phyloP scores from a whole-genome alignment of 2,888 invertebrate genomes.

The Endomychus coccineus region DNA sequence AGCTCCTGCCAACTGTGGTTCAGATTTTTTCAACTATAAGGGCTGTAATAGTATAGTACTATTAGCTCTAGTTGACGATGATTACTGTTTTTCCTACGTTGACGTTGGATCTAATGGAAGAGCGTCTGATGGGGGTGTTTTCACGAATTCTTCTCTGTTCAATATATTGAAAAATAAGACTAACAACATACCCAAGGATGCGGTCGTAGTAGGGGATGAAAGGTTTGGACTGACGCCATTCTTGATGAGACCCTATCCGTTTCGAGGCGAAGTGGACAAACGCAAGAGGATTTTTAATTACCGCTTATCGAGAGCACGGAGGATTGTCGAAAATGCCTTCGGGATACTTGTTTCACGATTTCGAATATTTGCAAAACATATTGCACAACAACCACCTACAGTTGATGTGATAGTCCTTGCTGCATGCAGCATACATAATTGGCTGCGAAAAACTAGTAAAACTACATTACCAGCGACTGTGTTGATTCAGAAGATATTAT shows the following conservation, averaged over 20 bases:
- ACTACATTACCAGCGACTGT: too few relatives aligned
- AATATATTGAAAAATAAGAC: slow-evolving; percentile 8
- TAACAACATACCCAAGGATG: slow-evolving; percentile 10
- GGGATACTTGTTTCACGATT: slow-evolving; percentile 27
- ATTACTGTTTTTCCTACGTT: slow-evolving; percentile 19
- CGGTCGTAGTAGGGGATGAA: slow-evolving; percentile 18
- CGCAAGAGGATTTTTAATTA: slow-evolving; percentile 19
- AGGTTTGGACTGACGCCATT: slow-evolving; percentile 15
- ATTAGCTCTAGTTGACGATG: slow-evolving; percentile 19
- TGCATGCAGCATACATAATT: slow-evolving; percentile 21
- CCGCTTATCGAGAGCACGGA: slow-evolving; percentile 22
- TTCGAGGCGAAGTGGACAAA: slow-evolving; percentile 12
- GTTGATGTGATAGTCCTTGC: slow-evolving; percentile 20
- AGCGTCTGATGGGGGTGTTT: slow-evolving; percentile 12
- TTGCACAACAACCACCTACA: slow-evolving; percentile 17
- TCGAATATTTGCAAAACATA: slow-evolving; percentile 25
- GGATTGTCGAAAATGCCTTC: slow-evolving; percentile 25
- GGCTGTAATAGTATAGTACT: slow-evolving; percentile 19
- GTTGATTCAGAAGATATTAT: too few relatives aligned
- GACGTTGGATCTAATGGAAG: slow-evolving; percentile 23
- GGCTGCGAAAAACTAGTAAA: too few relatives aligned
- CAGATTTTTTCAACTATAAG: slow-evolving; percentile 19
- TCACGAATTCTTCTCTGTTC: slow-evolving; percentile 6
- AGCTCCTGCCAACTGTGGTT: slow-evolving; percentile 12
- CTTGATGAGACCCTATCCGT: slow-evolving; percentile 16